phyloP scores from a whole-genome alignment of 1,140 invertebrate genomes.

The Rhizoglyphus robini region DNA sequence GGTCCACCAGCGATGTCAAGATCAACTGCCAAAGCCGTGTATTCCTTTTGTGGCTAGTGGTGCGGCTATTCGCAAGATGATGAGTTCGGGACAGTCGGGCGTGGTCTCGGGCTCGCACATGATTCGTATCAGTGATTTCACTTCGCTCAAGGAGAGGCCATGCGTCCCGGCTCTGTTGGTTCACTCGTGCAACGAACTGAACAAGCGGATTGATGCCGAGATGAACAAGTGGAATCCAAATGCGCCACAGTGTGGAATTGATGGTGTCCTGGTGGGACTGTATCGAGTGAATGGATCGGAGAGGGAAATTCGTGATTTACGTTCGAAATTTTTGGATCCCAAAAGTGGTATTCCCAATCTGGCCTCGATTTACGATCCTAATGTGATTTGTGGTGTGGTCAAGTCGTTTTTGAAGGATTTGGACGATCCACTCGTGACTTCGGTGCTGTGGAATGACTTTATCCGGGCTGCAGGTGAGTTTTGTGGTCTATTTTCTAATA shows the following conservation, averaged over 20 bases:
- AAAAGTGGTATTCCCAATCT: constrained; percentile 59
- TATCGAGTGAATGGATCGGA: constrained; percentile 78
- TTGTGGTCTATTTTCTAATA: no score
- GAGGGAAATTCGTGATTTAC: constrained; percentile 66
- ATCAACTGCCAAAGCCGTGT: constrained; percentile 63
- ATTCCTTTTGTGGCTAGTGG: constrained; percentile 39
- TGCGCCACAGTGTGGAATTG: not conserved
- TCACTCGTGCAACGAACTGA: constrained; percentile 87
- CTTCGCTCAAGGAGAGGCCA: constrained; percentile 51
- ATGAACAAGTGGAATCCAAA: not conserved
- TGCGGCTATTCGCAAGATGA: not conserved
- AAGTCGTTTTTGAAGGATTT: constrained; percentile 71
- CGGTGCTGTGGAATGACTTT: constrained; percentile 58
- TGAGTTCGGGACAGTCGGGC: not conserved
- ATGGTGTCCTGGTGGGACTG: constrained; percentile 59
- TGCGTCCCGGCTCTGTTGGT: constrained; percentile 85
- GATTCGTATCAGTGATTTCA: constrained; percentile 53
- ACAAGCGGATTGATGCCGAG: constrained; percentile 46
- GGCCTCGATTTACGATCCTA: constrained; percentile 46
- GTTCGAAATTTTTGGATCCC: constrained; percentile 55
- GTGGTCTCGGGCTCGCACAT: not conserved
- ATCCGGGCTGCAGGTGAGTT: constrained; percentile 44
- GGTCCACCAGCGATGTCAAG: constrained; percentile 63
- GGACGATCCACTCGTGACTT: constrained; percentile 71
- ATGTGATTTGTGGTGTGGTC: constrained; percentile 67